Conservation (phyloP, 2,113 vertebrate genomes). For the Epinephelus lanceolatus region DNA sequence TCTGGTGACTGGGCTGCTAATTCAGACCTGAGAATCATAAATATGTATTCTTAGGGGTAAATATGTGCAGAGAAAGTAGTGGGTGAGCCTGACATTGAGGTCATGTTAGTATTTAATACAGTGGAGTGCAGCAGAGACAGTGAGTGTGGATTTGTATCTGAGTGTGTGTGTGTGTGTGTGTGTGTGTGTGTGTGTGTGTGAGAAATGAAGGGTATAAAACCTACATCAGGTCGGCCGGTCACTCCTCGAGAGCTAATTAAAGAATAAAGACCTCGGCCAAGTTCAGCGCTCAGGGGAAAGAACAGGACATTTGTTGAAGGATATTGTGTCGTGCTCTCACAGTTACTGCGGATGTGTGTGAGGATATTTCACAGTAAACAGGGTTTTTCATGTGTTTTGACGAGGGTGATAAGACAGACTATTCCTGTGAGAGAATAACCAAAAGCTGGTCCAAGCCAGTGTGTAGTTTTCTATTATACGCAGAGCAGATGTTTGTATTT, state of each 20-base stretch:
- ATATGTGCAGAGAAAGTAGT: constrained; percentile 19
- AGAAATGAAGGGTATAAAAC: background rate
- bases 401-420: background rate
- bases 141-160: background rate
- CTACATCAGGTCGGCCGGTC: constrained; percentile 19
- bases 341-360: background rate
- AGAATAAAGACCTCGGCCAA: constrained; percentile 24
- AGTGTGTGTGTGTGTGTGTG: background rate
- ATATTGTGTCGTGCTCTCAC: background rate
- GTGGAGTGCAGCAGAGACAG: background rate
- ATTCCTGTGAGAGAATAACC: background rate
- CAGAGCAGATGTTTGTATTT: background rate
- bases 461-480: background rate
- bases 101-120: constrained; percentile 5
- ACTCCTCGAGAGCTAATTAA: constrained; percentile 44
- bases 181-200: background rate
- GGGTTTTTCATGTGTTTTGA: background rate
- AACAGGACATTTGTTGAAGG: constrained; percentile 19
- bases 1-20: too few species aligned
- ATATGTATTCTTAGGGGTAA: constrained; percentile 12
- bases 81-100: constrained; percentile 5
- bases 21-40: background rate
- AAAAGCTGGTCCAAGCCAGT: background rate
- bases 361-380: background rate
- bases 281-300: constrained; percentile 6